Evolutionary conservation across 2,888 invertebrate species (phyloP).

Genomic region (Maniola hyperantus): DNA sequence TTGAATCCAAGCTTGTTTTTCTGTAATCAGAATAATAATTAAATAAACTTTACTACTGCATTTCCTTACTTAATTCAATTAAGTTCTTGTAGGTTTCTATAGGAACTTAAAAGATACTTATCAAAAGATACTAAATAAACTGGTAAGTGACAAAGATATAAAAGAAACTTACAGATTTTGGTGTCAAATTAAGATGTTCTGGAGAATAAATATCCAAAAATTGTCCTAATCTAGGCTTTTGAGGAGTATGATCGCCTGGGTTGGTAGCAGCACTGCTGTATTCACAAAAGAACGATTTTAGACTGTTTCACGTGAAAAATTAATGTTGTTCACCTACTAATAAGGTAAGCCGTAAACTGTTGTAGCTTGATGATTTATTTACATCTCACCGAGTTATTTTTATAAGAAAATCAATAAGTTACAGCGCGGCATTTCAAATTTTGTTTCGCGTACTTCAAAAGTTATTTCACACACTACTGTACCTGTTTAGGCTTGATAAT

Average conservation of each 20-base stretch:
- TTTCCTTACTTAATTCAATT: slow-evolving; percentile 8
- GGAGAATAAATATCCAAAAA: slow-evolving; percentile 77
- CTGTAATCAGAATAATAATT: slow-evolving; percentile 48
- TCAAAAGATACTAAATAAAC: not conserved
- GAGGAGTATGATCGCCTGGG: slow-evolving; percentile 60
- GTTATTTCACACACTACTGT: slow-evolving; percentile 38
- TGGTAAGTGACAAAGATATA: not conserved
- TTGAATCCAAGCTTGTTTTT: slow-evolving; percentile 51
- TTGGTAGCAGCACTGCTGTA: slow-evolving; percentile 45
- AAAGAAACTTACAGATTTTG: slow-evolving; percentile 65
- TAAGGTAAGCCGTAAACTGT: slow-evolving; percentile 56
- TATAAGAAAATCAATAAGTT: slow-evolving; percentile 78
- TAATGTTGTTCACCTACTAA: slow-evolving; percentile 30
- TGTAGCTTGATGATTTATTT: slow-evolving; percentile 77
- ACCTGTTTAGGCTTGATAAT: slow-evolving; percentile 56
- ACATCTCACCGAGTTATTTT: slow-evolving; percentile 77
- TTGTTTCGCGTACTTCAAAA: slow-evolving; percentile 30
- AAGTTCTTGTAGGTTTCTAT: not conserved
- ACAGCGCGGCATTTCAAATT: slow-evolving; percentile 77
- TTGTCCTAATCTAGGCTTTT: slow-evolving; percentile 68
- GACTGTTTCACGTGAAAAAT: slow-evolving; percentile 1
- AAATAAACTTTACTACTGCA: not conserved
- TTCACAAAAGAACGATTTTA: slow-evolving; percentile 21
- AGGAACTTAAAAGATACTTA: not conserved
- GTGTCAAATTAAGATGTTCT: slow-evolving; percentile 75